Evolutionary conservation across 2,888 invertebrate species (phyloP).

Genomic region (Gymnoscelis rufifasciata): DNA sequence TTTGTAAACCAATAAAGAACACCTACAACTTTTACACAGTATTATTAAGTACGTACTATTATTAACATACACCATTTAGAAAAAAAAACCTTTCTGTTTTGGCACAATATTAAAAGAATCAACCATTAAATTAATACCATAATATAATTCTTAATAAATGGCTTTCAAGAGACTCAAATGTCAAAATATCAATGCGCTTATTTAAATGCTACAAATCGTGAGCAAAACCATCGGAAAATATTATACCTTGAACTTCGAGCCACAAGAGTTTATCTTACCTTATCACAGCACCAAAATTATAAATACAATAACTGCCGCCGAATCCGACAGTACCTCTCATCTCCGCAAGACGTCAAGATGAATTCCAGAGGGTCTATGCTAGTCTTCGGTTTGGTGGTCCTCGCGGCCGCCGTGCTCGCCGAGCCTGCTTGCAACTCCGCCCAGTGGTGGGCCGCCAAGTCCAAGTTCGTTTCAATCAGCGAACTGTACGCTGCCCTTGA

Average conservation of each 20-base stretch:
- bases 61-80: too few species aligned
- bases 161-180: too few species aligned
- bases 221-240: too few species aligned
- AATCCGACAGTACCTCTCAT: neutral
- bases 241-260: neutral
- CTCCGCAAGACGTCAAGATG: conserved; percentile 1
- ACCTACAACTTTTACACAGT: too few species aligned
- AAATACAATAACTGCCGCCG: neutral
- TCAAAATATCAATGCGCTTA: too few species aligned
- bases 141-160: too few species aligned
- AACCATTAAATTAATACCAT: too few species aligned
- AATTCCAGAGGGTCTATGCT: neutral
- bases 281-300: neutral
- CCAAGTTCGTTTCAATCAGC: neutral
- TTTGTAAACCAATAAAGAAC: too few species aligned
- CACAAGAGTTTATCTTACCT: neutral
- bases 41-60: too few species aligned
- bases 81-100: too few species aligned
- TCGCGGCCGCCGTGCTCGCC: neutral
- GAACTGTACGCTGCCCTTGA: conserved; percentile 16
- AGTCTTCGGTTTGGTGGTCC: neutral
- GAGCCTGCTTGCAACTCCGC: neutral
- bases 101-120: too few species aligned
- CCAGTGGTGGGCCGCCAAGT: neutral
- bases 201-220: too few species aligned